Percentiles rank a stretch among this genome's conserved stretches.
These are phyloP conservation scores for Sitta europaea DNA, from an alignment of 2,113 vertebrate species.

Conservation along the genomic window DNA sequence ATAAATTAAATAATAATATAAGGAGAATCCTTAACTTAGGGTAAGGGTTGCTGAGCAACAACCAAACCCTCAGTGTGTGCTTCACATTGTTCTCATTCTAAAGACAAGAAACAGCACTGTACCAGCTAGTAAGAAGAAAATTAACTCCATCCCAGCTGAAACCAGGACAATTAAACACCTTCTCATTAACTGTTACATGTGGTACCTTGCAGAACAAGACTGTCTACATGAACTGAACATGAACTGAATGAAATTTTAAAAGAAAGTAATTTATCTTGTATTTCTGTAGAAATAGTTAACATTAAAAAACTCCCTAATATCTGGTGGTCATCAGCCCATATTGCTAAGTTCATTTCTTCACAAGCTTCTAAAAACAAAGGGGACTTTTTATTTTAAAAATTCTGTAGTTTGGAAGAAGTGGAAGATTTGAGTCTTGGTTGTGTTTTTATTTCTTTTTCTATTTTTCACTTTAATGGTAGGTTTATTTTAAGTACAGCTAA, in stretches of 20 bases:
- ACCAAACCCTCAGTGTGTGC: neutral
- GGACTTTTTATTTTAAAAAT: neutral
- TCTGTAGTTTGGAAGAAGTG: neutral
- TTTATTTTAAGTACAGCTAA: neutral
- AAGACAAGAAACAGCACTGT: neutral
- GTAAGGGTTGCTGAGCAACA: neutral
- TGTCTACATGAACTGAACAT: neutral
- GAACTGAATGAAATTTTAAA: neutral
- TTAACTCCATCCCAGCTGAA: neutral
- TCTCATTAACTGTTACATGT: neutral
- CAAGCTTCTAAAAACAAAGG: neutral
- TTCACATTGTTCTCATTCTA: neutral
- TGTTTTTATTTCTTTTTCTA: no score
- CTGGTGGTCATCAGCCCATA: neutral
- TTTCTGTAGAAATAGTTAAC: neutral
- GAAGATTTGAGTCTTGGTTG: neutral
- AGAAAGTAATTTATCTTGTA: no score
- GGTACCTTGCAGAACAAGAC: neutral
- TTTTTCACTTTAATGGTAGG: neutral
- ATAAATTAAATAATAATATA: neutral
- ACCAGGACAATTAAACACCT: neutral
- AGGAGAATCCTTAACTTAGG: neutral
- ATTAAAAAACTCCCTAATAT: rapidly evolving
- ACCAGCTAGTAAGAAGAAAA: neutral
- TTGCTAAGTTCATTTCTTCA: neutral